These are phyloP conservation scores for Nephrotoma flavescens DNA, from an alignment of 2,888 invertebrate species.

Conservation along the genomic window DNA sequence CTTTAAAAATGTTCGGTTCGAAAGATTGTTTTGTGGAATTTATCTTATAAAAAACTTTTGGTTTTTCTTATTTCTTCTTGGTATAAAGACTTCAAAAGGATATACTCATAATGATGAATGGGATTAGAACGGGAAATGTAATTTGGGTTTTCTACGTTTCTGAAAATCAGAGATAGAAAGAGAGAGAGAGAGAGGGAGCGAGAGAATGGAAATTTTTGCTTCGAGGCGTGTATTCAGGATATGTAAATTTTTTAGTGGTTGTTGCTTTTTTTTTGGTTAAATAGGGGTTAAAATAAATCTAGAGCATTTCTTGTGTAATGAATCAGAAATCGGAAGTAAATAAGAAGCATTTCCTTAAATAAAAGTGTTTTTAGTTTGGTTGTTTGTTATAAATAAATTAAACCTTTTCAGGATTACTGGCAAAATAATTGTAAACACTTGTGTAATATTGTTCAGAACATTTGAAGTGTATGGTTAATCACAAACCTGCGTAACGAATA, in stretches of 20 bases:
- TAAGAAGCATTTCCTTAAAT: too few species aligned
- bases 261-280: background rate
- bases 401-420: too few species aligned
- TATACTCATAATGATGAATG: background rate
- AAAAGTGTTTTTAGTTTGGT: too few species aligned
- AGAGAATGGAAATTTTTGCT: background rate
- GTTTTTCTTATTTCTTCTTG: background rate
- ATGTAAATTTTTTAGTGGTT: background rate
- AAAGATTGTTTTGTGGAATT: background rate
- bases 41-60: background rate
- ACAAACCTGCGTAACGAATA: too few species aligned
- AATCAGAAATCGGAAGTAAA: too few species aligned
- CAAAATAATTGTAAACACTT: too few species aligned
- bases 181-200: too few species aligned
- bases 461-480: too few species aligned
- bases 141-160: background rate
- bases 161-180: background rate
- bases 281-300: background rate
- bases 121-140: background rate
- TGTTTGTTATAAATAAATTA: too few species aligned
- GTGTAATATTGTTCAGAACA: too few species aligned
- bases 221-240: background rate
- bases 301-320: too few species aligned
- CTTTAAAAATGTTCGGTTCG: background rate
- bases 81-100: background rate